These are phyloP conservation scores for Macropus fuliginosus DNA, from an alignment of 2,797 vertebrate genomes.

Conservation along the genomic window DNA sequence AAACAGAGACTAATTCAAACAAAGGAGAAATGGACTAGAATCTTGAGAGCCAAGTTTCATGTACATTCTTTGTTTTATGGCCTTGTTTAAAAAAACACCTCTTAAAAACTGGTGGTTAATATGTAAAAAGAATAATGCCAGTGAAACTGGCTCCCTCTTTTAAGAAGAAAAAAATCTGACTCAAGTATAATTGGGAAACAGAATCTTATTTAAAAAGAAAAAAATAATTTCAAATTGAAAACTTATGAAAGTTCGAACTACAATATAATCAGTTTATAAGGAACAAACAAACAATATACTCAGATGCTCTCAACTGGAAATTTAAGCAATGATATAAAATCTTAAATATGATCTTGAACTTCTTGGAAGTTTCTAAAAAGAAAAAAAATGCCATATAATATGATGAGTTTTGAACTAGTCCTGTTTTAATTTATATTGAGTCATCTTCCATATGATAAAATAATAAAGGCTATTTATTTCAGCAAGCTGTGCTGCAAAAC, in stretches of 20 bases:
- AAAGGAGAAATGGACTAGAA: neutral
- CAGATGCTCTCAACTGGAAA: neutral
- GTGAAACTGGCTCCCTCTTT: slow-evolving; percentile 1
- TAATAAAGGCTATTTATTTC: neutral
- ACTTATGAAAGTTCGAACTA: neutral
- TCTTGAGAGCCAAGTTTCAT: neutral
- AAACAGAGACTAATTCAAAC: slow-evolving; percentile 5
- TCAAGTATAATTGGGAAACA: neutral
- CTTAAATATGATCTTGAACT: neutral
- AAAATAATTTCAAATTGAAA: neutral
- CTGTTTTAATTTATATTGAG: neutral
- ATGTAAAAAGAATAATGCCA: slow-evolving; percentile 8
- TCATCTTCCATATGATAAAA: neutral
- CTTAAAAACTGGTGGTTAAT: slow-evolving; percentile 15
- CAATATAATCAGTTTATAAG: neutral
- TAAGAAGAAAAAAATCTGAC: neutral
- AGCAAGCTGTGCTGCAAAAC: neutral
- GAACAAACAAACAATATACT: neutral
- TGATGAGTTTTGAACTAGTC: neutral
- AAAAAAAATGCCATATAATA: neutral
- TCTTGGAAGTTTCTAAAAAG: neutral
- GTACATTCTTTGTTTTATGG: neutral
- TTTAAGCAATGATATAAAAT: neutral
- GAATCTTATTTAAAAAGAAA: neutral
- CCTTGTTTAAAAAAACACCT: neutral